A percentile compares a stretch with the other conserved stretches of the same genome.
phyloP scores from a whole-genome alignment of 2,113 vertebrate species.

The Orcinus orca region DNA sequence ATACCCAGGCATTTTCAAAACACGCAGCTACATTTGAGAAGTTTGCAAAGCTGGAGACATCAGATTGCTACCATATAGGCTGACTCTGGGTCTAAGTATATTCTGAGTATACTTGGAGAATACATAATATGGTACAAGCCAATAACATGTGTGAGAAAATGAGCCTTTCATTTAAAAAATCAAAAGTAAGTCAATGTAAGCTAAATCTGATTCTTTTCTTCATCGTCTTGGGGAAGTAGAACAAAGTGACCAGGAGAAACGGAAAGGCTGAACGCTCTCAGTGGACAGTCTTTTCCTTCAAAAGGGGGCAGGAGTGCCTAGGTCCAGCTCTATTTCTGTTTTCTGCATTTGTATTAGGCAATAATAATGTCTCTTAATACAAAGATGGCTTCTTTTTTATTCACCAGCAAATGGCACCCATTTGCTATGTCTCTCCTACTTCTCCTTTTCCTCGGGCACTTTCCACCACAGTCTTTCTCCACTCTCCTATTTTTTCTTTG shows the following conservation, averaged over 20 bases:
- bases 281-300: constrained; percentile 41
- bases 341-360: constrained; percentile 44
- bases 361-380: constrained; percentile 7
- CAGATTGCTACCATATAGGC: not conserved
- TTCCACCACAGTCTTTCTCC: constrained; percentile 13
- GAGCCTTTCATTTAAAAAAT: constrained; percentile 14
- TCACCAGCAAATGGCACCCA: constrained; percentile 24
- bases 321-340: constrained; percentile 4
- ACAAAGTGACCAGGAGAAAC: not conserved
- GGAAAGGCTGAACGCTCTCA: not conserved
- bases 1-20: not conserved
- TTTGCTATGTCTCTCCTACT: constrained; percentile 45
- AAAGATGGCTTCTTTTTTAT: constrained; percentile 23
- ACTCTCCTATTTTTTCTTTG: constrained; percentile 36
- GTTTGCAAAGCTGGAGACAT: not conserved
- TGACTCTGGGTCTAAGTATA: not conserved
- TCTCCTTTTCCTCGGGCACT: constrained; percentile 36
- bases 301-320: not conserved
- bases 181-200: not conserved
- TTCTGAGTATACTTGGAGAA: constrained; percentile 13
- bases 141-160: not conserved
- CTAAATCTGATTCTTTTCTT: not conserved
- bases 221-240: not conserved
- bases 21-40: not conserved
- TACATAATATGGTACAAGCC: not conserved